These are phyloP conservation scores for Oikopleura dioica DNA, from an alignment of 23 tunicate genomes.

Conservation along the genomic window DNA sequence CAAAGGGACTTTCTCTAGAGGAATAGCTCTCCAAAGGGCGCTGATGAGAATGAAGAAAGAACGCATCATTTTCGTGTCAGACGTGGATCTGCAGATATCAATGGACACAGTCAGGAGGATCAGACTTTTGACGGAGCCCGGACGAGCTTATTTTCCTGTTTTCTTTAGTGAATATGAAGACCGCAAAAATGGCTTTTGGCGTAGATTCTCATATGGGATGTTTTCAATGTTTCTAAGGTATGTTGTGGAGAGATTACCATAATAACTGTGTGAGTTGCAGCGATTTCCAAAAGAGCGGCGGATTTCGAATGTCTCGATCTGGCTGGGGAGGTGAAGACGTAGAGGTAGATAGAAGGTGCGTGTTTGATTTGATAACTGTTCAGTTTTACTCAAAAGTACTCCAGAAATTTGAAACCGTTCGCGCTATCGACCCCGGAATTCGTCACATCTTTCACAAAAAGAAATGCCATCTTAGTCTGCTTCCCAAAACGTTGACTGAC, in stretches of 20 bases:
- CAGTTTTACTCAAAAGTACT: too few species aligned
- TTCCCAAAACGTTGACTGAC: not conserved
- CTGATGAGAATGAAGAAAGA: too few species aligned
- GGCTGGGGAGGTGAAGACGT: constrained; percentile 82
- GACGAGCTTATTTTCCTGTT: not conserved
- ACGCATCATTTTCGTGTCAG: too few species aligned
- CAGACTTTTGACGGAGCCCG: too few species aligned
- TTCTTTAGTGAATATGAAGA: not conserved
- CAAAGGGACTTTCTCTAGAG: too few species aligned
- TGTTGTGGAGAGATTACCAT: too few species aligned
- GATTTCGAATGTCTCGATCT: constrained; percentile 23
- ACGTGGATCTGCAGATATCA: too few species aligned
- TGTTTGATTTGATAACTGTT: too few species aligned
- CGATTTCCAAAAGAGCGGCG: constrained; percentile 29
- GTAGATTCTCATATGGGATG: not conserved
- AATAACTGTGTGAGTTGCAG: too few species aligned
- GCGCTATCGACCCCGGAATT: not conserved
- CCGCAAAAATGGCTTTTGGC: not conserved
- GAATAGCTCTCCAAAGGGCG: too few species aligned
- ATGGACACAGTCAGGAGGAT: too few species aligned
- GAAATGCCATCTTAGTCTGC: not conserved
- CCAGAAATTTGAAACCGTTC: not conserved
- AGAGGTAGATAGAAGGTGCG: constrained; percentile 25
- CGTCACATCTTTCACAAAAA: not conserved
- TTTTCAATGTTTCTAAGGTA: not conserved